phyloP scores from a whole-genome alignment of 2,888 invertebrate genomes.

The Pristionchus fissidentatus region DNA sequence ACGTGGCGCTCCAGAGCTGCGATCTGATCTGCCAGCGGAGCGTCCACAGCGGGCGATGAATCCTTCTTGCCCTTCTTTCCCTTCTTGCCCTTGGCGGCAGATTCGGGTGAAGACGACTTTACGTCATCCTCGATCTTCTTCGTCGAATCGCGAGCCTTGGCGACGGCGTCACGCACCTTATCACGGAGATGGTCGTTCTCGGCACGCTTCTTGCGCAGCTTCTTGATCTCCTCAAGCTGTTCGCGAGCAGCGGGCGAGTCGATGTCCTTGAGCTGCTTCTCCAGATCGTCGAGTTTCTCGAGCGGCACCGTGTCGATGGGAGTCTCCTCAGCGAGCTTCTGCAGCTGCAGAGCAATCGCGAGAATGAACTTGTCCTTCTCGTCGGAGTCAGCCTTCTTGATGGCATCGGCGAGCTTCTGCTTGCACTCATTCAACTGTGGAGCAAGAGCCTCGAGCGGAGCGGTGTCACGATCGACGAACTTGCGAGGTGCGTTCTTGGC shows the following conservation, averaged over 20 bases:
- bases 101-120: conserved; percentile 18
- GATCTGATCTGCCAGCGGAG: conserved; percentile 33
- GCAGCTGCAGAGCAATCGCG: conserved; percentile 33
- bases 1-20: conserved; percentile 1
- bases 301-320: conserved; percentile 2
- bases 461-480: conserved; percentile 19
- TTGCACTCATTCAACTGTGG: neutral
- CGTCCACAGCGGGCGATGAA: neutral
- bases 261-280: conserved; percentile 53
- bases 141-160: conserved; percentile 50
- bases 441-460: neutral
- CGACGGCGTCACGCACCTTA: conserved; percentile 50
- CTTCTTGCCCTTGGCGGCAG: conserved; percentile 48
- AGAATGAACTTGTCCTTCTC: conserved; percentile 47
- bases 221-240: conserved; percentile 51
- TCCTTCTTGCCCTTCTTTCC: conserved; percentile 58
- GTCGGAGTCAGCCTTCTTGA: conserved; percentile 36
- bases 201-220: conserved; percentile 53
- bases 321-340: conserved; percentile 29
- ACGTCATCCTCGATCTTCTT: conserved; percentile 55
- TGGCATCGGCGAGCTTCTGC: conserved; percentile 27
- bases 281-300: conserved; percentile 51
- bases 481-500: conserved; percentile 46
- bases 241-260: conserved; percentile 49
- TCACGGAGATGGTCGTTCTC: conserved; percentile 52